A percentile compares a stretch with the other conserved stretches of the same genome.
These are phyloP conservation scores for Acleris cristana DNA, from an alignment of 2,888 invertebrate species.

Conservation along the genomic window DNA sequence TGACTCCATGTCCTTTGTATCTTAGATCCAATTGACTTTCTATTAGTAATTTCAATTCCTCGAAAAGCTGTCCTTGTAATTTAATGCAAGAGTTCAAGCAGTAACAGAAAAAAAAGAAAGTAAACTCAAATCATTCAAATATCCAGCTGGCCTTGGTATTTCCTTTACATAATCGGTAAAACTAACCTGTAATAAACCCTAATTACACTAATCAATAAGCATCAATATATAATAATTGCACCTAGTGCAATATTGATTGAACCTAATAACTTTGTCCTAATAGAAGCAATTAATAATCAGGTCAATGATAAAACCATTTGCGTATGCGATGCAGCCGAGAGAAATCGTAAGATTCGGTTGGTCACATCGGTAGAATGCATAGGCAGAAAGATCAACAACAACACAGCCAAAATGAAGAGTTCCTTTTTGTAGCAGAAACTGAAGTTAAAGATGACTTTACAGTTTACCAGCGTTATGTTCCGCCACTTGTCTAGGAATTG, in stretches of 20 bases:
- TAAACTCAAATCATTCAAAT: constrained; percentile 2
- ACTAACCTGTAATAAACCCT: not conserved
- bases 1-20: constrained; percentile 19
- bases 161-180: not conserved
- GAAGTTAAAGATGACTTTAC: constrained; percentile 29
- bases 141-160: constrained; percentile 1
- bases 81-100: not conserved
- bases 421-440: constrained; percentile 3
- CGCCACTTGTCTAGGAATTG: constrained; percentile 44
- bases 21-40: constrained; percentile 44
- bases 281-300: constrained; percentile 18
- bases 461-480: constrained; percentile 40
- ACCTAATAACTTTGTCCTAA: not conserved
- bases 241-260: not conserved
- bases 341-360: constrained; percentile 66
- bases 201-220: not conserved
- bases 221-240: not conserved
- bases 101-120: not conserved
- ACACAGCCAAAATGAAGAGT: constrained; percentile 45
- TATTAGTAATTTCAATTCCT: constrained; percentile 7
- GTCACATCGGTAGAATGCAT: constrained; percentile 62
- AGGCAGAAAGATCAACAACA: constrained; percentile 45
- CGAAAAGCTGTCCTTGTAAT: not conserved
- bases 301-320: constrained; percentile 18
- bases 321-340: constrained; percentile 44